Conservation (phyloP, 2,888 invertebrate species). For the Tortrix viridana region DNA sequence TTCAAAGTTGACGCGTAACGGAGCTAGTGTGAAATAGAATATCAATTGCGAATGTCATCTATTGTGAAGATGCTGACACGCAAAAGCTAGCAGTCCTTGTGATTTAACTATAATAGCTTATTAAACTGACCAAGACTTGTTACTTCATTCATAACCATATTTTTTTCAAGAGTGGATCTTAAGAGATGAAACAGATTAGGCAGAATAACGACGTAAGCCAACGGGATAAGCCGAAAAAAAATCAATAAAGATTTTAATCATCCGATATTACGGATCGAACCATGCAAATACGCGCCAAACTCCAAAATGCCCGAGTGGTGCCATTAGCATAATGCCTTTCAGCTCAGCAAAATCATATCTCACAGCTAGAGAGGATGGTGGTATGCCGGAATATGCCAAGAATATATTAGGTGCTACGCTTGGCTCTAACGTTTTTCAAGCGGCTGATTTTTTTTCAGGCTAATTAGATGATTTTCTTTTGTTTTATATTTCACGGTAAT, state of each 20-base stretch:
- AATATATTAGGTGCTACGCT: background rate
- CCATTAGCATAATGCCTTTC: conserved; percentile 45
- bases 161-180: too few relatives aligned
- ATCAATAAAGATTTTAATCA: conserved; percentile 38
- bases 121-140: too few relatives aligned
- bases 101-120: too few relatives aligned
- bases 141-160: too few relatives aligned
- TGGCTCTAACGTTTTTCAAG: background rate
- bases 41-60: too few relatives aligned
- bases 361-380: conserved; percentile 19
- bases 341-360: conserved; percentile 41
- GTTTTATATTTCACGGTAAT: too few relatives aligned
- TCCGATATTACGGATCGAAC: conserved; percentile 32
- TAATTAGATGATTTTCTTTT: too few relatives aligned
- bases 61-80: too few relatives aligned
- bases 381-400: conserved; percentile 7
- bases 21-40: too few relatives aligned
- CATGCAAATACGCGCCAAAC: conserved; percentile 32
- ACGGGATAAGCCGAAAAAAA: conserved; percentile 11
- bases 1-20: too few relatives aligned
- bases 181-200: background rate
- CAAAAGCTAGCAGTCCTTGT: too few relatives aligned
- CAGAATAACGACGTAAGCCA: background rate
- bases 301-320: conserved; percentile 23
- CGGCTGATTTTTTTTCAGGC: background rate